Percentiles rank a stretch among this genome's conserved stretches.
phyloP scores from a whole-genome alignment of 2,888 invertebrate genomes.

The Tolmerus cingulatus region DNA sequence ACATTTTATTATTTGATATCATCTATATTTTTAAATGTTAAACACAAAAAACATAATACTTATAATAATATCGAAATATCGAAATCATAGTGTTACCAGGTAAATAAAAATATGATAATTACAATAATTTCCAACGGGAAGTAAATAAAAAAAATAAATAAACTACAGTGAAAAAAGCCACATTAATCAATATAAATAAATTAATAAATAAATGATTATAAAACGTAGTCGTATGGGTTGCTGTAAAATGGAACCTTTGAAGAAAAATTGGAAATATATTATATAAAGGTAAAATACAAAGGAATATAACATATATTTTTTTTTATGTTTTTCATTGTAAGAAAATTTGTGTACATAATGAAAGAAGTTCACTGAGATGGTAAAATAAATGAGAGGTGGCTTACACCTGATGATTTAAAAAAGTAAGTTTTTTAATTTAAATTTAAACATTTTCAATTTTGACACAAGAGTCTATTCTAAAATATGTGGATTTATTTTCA shows the following conservation, averaged over 20 bases:
- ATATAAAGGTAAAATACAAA: neutral
- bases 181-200: neutral
- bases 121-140: no score
- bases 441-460: neutral
- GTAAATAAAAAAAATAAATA: neutral
- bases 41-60: neutral
- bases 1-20: neutral
- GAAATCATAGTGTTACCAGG: neutral
- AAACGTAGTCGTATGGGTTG: neutral
- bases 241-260: neutral
- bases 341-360: slow-evolving; percentile 18
- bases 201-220: neutral
- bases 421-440: neutral
- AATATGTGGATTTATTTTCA: neutral
- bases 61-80: neutral
- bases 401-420: neutral
- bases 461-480: neutral
- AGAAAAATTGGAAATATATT: neutral
- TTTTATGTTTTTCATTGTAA: neutral
- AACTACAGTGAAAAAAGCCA: neutral
- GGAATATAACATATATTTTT: neutral
- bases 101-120: neutral
- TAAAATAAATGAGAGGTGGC: neutral
- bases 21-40: neutral
- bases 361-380: neutral